Percentiles rank a stretch among this genome's conserved stretches.
These are phyloP conservation scores for Napeogenes sylphis DNA, from an alignment of 2,888 invertebrate species.

Conservation along the genomic window DNA sequence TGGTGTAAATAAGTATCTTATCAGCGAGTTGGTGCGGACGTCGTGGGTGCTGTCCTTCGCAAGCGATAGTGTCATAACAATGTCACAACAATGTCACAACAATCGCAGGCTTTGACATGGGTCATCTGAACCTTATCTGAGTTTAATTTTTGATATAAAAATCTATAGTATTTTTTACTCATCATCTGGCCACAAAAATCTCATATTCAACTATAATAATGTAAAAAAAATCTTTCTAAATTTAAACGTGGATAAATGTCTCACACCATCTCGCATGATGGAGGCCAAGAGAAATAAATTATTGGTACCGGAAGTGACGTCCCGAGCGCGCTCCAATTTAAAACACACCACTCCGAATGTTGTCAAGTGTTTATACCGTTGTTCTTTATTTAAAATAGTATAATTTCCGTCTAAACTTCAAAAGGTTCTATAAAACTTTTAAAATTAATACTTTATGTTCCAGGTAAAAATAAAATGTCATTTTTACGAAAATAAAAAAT, in stretches of 20 bases:
- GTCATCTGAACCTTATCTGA: slow-evolving; percentile 30
- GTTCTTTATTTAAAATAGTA: slow-evolving; percentile 30
- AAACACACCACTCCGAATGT: slow-evolving; percentile 52
- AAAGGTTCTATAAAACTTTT: slow-evolving; percentile 38
- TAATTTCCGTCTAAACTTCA: slow-evolving; percentile 11
- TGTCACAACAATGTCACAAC: slow-evolving; percentile 48
- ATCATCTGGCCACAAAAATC: slow-evolving; percentile 16
- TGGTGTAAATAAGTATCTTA: slow-evolving; percentile 47
- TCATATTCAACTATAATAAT: slow-evolving; percentile 58
- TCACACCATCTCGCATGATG: slow-evolving; percentile 67
- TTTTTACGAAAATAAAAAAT: slow-evolving; percentile 44
- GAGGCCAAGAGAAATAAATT: slow-evolving; percentile 72
- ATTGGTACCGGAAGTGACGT: slow-evolving; percentile 76
- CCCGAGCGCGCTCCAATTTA: slow-evolving; percentile 69
- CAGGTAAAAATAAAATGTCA: slow-evolving; percentile 46
- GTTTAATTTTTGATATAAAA: slow-evolving; percentile 11
- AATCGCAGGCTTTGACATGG: slow-evolving; percentile 35
- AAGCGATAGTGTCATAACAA: slow-evolving; percentile 55
- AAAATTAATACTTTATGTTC: slow-evolving; percentile 38
- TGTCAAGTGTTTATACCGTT: slow-evolving; percentile 37
- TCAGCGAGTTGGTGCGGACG: slow-evolving; percentile 53
- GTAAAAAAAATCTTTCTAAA: slow-evolving; percentile 66
- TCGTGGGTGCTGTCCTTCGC: slow-evolving; percentile 71
- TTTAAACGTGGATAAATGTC: slow-evolving; percentile 63
- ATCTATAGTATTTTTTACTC: background rate